phyloP scores from a whole-genome alignment of 1,140 invertebrate genomes.

The Drosophila repletoides region DNA sequence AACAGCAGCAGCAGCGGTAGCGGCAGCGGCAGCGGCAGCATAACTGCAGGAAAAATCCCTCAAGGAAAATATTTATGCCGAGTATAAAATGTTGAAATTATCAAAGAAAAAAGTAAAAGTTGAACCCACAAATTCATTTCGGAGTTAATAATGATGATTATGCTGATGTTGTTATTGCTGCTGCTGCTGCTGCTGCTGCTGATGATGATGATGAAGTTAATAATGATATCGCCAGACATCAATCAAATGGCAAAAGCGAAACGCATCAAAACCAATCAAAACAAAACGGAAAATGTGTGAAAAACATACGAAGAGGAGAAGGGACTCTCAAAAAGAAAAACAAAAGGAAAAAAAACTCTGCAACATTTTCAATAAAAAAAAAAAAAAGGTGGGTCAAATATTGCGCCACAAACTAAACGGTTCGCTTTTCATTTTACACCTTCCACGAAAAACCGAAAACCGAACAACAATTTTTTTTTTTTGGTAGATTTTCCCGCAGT shows the following conservation, averaged over 20 bases:
- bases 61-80: constrained; percentile 8
- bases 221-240: constrained; percentile 38
- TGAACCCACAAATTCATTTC: constrained; percentile 20
- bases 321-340: background rate
- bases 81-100: constrained; percentile 2
- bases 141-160: constrained; percentile 18
- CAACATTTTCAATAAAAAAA: constrained; percentile 27
- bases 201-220: constrained; percentile 22
- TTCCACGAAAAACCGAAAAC: constrained; percentile 38
- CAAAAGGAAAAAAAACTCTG: background rate
- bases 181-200: too few species aligned
- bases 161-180: background rate
- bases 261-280: constrained; percentile 52
- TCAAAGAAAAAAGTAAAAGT: constrained; percentile 47
- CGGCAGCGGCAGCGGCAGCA: too few species aligned
- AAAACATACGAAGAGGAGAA: background rate
- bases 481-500: constrained; percentile 27
- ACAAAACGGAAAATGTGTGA: constrained; percentile 35
- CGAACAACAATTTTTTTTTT: constrained; percentile 11
- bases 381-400: constrained; percentile 42
- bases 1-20: background rate
- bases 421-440: constrained; percentile 71
- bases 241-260: constrained; percentile 42
- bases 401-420: constrained; percentile 50
- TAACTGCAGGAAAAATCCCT: constrained; percentile 24